A percentile compares a stretch with the other conserved stretches of the same genome.
Conservation (phyloP, 2,888 invertebrate genomes). For the Mythimna lalbum region DNA sequence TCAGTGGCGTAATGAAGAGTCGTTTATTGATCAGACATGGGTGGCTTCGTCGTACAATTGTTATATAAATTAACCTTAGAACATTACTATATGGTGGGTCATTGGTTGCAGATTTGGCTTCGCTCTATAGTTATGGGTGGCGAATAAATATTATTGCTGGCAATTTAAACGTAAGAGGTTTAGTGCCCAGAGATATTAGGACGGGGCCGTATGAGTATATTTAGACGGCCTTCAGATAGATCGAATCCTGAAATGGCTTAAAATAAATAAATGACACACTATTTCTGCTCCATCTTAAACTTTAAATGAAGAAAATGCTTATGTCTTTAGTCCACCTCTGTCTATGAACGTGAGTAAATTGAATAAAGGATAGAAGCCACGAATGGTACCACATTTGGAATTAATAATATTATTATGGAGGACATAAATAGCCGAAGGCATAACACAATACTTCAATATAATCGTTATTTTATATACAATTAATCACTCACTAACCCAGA, state of each 20-base stretch:
- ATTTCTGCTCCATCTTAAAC: no score
- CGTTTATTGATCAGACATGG: conserved; percentile 68
- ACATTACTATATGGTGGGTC: conserved; percentile 54
- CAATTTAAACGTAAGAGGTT: conserved; percentile 25
- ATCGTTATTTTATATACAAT: conserved; percentile 17
- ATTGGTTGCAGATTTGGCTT: conserved; percentile 42
- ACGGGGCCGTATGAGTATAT: conserved; percentile 6
- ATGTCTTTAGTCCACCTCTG: background rate
- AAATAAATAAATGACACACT: no score
- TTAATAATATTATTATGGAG: background rate
- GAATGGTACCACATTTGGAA: background rate
- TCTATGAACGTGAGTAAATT: background rate
- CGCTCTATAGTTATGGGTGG: conserved; percentile 33
- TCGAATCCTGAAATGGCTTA: background rate
- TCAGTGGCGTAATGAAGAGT: conserved; percentile 70
- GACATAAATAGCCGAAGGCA: background rate
- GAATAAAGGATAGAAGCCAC: background rate
- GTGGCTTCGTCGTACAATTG: conserved; percentile 59
- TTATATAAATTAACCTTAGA: conserved; percentile 67
- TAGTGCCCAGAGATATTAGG: conserved; percentile 15
- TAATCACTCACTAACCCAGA: conserved; percentile 25
- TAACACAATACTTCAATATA: background rate
- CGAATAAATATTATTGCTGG: conserved; percentile 35
- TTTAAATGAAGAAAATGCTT: background rate
- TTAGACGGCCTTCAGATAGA: background rate